phyloP scores from a whole-genome alignment of 2,113 vertebrate species.

The Dasyprocta punctata region DNA sequence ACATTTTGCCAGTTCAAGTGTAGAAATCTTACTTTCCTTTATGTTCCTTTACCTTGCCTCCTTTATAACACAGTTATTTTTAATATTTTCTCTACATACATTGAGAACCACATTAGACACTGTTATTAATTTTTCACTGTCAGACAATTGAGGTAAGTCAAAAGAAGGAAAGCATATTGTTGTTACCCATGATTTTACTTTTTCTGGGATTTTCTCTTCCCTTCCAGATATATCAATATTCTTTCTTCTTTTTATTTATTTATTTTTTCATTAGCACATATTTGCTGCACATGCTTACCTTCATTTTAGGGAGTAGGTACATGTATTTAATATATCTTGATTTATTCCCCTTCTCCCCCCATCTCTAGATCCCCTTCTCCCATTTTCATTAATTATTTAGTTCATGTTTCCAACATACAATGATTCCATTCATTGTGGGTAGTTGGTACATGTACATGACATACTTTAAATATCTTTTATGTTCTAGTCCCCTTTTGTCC shows the following conservation, averaged over 20 bases:
- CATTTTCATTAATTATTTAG: not conserved
- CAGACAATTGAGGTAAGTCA: not conserved
- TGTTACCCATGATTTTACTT: not conserved
- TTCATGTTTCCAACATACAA: not conserved
- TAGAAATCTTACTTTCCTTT: not conserved
- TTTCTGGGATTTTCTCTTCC: not conserved
- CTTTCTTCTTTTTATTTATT: not conserved
- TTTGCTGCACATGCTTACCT: not conserved
- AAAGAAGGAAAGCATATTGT: not conserved
- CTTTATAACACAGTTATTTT: not conserved
- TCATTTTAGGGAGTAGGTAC: not conserved
- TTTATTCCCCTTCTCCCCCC: not conserved
- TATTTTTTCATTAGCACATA: not conserved
- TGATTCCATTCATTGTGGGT: not conserved
- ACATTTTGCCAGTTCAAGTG: not conserved
- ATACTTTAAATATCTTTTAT: not conserved
- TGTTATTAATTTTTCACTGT: constrained; percentile 31
- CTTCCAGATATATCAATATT: not conserved
- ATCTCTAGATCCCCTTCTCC: not conserved
- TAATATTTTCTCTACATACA: not conserved
- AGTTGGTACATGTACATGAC: not conserved
- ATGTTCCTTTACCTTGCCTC: not conserved
- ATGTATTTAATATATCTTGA: not conserved
- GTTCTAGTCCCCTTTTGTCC: not conserved
- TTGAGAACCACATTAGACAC: not conserved